A percentile compares a stretch with the other conserved stretches of the same genome.
phyloP scores from a whole-genome alignment of 2,113 vertebrate genomes.

The Sinosuthora webbiana region DNA sequence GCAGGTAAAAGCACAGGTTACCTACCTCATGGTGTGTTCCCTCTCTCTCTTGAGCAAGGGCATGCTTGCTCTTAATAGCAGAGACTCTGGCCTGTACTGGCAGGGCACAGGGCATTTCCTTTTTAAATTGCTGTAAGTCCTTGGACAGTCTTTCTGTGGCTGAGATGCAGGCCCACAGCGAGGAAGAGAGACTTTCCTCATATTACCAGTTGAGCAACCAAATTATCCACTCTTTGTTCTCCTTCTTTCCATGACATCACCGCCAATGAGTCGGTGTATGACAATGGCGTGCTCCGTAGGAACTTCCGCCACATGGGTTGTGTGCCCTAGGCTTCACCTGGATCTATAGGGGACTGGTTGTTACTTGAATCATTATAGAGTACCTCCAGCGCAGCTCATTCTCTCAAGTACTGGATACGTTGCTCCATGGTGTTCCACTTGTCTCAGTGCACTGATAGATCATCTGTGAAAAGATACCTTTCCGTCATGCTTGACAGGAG shows the following conservation, averaged over 20 bases:
- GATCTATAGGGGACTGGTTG: neutral
- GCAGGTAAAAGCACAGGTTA: no score
- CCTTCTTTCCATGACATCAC: neutral
- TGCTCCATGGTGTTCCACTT: no score
- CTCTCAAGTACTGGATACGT: no score
- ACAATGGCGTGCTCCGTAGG: neutral
- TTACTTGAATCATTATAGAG: no score
- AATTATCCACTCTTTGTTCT: neutral
- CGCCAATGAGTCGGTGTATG: neutral
- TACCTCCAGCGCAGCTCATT: no score
- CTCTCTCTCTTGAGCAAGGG: no score
- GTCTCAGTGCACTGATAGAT: no score
- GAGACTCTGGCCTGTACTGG: neutral
- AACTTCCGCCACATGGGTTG: neutral
- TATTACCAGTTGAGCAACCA: neutral
- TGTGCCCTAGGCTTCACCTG: neutral
- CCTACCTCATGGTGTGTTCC: no score
- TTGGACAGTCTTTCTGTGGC: neutral
- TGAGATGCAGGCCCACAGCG: neutral
- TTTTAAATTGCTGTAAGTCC: no score
- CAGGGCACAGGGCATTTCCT: neutral
- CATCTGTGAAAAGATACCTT: neutral
- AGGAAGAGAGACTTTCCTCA: neutral
- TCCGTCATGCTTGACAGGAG: neutral
- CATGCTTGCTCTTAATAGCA: neutral